These are phyloP conservation scores for Pedicia rivosa DNA, from an alignment of 2,888 invertebrate species.

Conservation along the genomic window DNA sequence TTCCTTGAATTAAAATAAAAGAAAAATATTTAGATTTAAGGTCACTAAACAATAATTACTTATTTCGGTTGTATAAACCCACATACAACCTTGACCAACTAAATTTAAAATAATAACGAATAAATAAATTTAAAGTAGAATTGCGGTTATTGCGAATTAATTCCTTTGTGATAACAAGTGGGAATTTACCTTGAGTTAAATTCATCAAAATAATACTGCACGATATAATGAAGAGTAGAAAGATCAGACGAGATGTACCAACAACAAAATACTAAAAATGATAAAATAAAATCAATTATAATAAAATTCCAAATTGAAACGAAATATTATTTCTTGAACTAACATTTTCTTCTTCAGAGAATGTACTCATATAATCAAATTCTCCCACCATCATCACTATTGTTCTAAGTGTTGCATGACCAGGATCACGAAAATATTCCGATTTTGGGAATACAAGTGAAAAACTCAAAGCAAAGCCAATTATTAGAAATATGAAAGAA, in stretches of 20 bases:
- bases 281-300: slow-evolving; percentile 5
- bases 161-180: neutral
- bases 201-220: slow-evolving; percentile 39
- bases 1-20: slow-evolving; percentile 27
- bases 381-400: slow-evolving; percentile 43
- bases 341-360: slow-evolving; percentile 17
- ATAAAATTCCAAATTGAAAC: neutral
- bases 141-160: neutral
- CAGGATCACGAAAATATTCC: slow-evolving; percentile 28
- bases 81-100: too few relatives aligned
- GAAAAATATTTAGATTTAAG: slow-evolving; percentile 3
- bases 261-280: slow-evolving; percentile 13
- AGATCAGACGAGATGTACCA: slow-evolving; percentile 31
- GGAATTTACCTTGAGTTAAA: slow-evolving; percentile 21
- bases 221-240: slow-evolving; percentile 34
- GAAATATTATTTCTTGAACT: slow-evolving; percentile 3
- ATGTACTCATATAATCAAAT: slow-evolving; percentile 33
- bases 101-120: neutral
- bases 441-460: slow-evolving; percentile 33
- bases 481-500: slow-evolving; percentile 35
- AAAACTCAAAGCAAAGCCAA: slow-evolving; percentile 39
- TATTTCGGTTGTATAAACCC: too few relatives aligned
- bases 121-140: neutral
- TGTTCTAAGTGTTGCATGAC: slow-evolving; percentile 32
- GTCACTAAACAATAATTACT: too few relatives aligned